phyloP scores from a whole-genome alignment of 2,113 vertebrate genomes.

The Hyperoodon ampullatus region DNA sequence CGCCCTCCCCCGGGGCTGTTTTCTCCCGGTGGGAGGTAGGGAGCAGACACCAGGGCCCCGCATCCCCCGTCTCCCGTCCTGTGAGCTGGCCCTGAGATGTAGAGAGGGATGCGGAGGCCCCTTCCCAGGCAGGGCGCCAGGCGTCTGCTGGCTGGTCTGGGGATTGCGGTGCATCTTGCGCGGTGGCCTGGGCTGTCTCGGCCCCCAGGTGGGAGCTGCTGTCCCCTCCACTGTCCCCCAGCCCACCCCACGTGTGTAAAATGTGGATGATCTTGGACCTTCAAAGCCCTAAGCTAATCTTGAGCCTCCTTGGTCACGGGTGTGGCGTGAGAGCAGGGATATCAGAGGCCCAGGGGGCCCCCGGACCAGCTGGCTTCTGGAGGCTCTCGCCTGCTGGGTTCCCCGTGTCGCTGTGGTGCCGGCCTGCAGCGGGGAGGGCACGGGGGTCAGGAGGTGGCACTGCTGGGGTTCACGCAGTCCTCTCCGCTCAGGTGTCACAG shows the following conservation, averaged over 20 bases:
- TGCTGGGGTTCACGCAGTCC: not conserved
- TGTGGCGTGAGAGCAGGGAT: not conserved
- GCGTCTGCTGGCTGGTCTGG: fast-evolving
- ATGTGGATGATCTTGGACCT: not conserved
- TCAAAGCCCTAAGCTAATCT: not conserved
- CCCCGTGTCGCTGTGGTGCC: too few relatives aligned
- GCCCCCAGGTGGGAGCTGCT: not conserved
- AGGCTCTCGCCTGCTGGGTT: not conserved
- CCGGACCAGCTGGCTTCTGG: not conserved
- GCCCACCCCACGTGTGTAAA: too few relatives aligned
- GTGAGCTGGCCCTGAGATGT: not conserved
- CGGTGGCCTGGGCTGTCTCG: fast-evolving
- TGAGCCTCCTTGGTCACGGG: too few relatives aligned
- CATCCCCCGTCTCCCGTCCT: fast-evolving
- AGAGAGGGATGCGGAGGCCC: not conserved
- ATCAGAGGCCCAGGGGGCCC: not conserved
- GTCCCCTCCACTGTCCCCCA: not conserved
- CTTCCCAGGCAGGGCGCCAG: not conserved
- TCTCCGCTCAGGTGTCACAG: fast-evolving
- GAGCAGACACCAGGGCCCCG: not conserved
- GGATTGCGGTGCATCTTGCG: fast-evolving
- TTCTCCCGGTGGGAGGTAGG: not conserved
- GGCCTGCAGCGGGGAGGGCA: not conserved
- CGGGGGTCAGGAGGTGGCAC: fast-evolving
- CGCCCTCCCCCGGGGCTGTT: not conserved